Evolutionary conservation across 1,140 invertebrate species (phyloP), one percentile per base, ranked within the genome.

Genomic region (Matsumurasca onukii): DNA sequence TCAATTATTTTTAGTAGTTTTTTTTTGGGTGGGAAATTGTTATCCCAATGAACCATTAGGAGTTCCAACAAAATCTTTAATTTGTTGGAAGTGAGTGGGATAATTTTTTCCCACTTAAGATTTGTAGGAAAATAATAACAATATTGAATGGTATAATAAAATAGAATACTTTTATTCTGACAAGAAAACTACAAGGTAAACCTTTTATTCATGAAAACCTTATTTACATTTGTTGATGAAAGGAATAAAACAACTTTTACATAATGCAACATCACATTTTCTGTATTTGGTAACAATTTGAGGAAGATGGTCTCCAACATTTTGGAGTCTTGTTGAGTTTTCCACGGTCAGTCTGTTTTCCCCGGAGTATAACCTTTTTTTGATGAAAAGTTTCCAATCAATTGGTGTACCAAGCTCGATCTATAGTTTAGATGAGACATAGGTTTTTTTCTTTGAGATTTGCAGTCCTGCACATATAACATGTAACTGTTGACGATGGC

Each of bases 401-500:
- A 51, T 12, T 31, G 17, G 45, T 67, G 25, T 66, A 51, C 66
- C 29, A 67, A 52, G 17, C 31, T 25, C 31, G 45, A 55, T 31
- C 66, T 67, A 25, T 29, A 67, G 20, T 55, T 30, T 29, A 67
- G 20, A n/a, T 25, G 48, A 17, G 48, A 20, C 15, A 67, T 17
- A 29, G 45, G 27, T 29, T 67, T 52, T 52, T 29, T 52, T 12
- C 45, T 27, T 67, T 59, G 52, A 13, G 51, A 31, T 65, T 71
- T 61, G 13, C 24, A 31, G 20, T 65, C 61, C 25, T 45, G 45
- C 45, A 66, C 57, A 48, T 70, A 67, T 25, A 49, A 27, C 17
- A 70, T 51, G 49, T 52, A 68, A 39, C 68, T 67, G 45, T 72
- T 72, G 22, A 72, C 69, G 30, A 70, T 62, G 27, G 49, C 64